phyloP scores from a whole-genome alignment of 2,888 invertebrate species.

The Andrena flavipes region DNA sequence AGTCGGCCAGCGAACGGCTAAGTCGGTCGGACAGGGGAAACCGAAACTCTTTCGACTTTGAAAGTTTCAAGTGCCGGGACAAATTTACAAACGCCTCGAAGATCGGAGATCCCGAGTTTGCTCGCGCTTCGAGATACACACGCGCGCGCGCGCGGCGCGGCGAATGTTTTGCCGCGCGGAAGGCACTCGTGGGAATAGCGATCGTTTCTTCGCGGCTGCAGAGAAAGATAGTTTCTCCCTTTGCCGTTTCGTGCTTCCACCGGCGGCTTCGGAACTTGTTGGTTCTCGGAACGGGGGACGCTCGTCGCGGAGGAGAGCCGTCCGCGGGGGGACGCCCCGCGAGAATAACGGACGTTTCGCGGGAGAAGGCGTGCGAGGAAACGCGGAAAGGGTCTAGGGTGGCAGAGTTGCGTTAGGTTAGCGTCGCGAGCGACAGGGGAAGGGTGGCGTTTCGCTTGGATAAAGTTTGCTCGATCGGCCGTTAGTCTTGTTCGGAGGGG shows the following conservation, averaged over 20 bases:
- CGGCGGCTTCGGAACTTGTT: no score
- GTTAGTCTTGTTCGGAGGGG: conserved; percentile 70
- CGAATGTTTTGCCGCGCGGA: background rate
- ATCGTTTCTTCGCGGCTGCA: no score
- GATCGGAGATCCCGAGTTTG: conserved; percentile 28
- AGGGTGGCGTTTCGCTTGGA: conserved; percentile 74
- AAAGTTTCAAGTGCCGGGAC: conserved; percentile 41
- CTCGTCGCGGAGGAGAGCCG: no score
- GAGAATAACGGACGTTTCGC: conserved; percentile 2
- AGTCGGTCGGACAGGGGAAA: conserved; percentile 48
- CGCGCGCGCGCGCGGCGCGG: background rate
- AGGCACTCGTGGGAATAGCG: no score
- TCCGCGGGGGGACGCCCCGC: no score
- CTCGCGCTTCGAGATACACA: background rate
- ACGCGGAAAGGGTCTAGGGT: conserved; percentile 60
- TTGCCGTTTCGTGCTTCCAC: no score
- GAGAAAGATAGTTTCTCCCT: no score
- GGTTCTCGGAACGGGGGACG: no score
- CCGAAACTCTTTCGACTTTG: conserved; percentile 61
- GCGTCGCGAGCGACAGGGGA: conserved; percentile 68
- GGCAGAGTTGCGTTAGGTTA: conserved; percentile 77
- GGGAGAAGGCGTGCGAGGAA: conserved; percentile 23
- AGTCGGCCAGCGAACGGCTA: conserved; percentile 47
- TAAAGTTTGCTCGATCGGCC: conserved; percentile 81
- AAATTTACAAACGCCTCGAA: conserved; percentile 20